Evolutionary conservation across 2,113 vertebrate genomes (phyloP), one percentile per base, ranked within the genome.

Genomic region (Pan troglodytes): DNA sequence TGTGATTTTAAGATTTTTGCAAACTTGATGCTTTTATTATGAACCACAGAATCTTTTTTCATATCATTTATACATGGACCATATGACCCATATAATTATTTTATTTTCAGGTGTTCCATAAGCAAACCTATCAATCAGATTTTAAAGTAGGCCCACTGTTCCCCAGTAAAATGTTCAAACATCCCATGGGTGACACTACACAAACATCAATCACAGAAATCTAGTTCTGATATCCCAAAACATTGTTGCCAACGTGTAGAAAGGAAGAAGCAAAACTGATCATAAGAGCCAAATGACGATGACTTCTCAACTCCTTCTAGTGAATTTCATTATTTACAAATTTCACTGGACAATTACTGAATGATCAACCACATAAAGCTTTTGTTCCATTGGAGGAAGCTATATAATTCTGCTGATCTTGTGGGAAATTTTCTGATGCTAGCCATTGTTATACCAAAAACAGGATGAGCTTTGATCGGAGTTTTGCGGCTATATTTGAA

Each of bases 241-340:
- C 61, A 10, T 18, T 76, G 32, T 72, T 93, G 86, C 95, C 94
- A 57, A 40, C 90, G 38, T 22, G 40, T 55, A 89, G 32, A 93
- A 73, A 94, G 38, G 40, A 38, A 88, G 16, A 94, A 98, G 72
- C 0, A 25, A 97, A 95, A 91, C n/a, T 72, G 75, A 25, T 79
- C 89, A 70, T 92, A 59, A 84, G 25, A 79, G 68, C 86, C 16
- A 90, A 94, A 75, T 18, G 32, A 86, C 43, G 40, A n/a, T 68
- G 91, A 96, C 23, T 80, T 45, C 80, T 97, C 38, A 73, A 79
- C 70, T 89, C 87, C 8, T 78, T 78, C n/a, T 93, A 88, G 94
- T 85, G 84, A 94, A 75, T 87, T 97, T 97, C 61, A 61, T 88
- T 95, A 96, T 90, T 91, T 87, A 84, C 61, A 22, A 8, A 16